Percentiles rank a stretch among this genome's conserved stretches.
phyloP scores from a whole-genome alignment of 1,140 invertebrate genomes.

The Vanessa atalanta region DNA sequence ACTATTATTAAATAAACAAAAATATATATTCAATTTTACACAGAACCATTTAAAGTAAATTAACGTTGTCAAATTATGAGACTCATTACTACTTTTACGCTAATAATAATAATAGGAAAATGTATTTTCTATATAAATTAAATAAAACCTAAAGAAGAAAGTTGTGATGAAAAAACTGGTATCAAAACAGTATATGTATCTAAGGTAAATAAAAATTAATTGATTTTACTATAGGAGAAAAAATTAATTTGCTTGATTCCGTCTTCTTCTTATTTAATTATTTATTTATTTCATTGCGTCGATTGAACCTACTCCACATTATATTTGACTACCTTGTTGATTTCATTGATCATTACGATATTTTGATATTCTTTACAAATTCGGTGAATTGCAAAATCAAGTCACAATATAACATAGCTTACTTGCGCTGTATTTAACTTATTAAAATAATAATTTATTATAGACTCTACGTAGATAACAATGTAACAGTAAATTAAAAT shows the following conservation, averaged over 20 bases:
- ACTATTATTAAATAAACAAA: neutral
- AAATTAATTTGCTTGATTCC: neutral
- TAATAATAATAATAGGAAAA: constrained; percentile 14
- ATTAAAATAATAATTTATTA: constrained; percentile 43
- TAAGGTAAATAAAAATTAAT: neutral
- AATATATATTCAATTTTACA: neutral
- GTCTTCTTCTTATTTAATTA: neutral
- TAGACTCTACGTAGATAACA: constrained; percentile 45
- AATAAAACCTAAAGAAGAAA: neutral
- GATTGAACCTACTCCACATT: neutral
- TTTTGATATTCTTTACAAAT: neutral
- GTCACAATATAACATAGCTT: constrained; percentile 26
- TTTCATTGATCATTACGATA: neutral
- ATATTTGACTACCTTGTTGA: neutral
- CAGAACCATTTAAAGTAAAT: neutral
- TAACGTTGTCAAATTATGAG: constrained; percentile 12
- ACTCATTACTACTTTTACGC: constrained; percentile 9
- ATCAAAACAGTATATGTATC: neutral
- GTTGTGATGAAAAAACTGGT: constrained; percentile 10
- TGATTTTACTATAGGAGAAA: neutral
- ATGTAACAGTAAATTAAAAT: constrained; percentile 51
- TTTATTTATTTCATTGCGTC: neutral
- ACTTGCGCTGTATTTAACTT: constrained; percentile 31
- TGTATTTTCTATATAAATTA: constrained; percentile 8
- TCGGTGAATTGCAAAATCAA: constrained; percentile 15